Evolutionary conservation across 1,140 invertebrate genomes (phyloP).

Genomic region (Magallana angulata): DNA sequence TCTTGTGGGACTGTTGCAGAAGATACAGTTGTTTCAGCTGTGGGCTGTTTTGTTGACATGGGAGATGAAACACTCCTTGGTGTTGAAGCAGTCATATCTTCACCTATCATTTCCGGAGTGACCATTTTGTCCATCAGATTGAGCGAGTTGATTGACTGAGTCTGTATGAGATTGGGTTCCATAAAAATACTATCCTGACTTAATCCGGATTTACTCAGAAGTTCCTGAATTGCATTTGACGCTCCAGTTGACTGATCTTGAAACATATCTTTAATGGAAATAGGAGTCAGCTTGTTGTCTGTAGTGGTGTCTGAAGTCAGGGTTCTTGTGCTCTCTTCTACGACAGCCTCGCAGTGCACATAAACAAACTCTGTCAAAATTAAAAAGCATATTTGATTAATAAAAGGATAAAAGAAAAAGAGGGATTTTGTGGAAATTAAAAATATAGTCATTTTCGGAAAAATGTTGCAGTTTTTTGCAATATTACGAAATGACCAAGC

Average conservation of each 20-base stretch:
- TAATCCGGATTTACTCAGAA: not conserved
- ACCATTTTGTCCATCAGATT: not conserved
- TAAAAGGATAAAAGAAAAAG: too few species aligned
- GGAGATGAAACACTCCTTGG: not conserved
- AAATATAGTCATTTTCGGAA: too few species aligned
- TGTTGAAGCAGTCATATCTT: not conserved
- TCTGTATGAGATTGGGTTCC: not conserved
- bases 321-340: not conserved
- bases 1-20: not conserved
- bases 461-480: too few species aligned
- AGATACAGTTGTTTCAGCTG: not conserved
- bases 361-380: not conserved
- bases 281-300: not conserved
- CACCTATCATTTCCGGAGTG: not conserved
- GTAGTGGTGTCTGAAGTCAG: not conserved
- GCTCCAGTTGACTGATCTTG: slow-evolving; percentile 1
- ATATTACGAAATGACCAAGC: too few species aligned
- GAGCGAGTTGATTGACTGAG: not conserved
- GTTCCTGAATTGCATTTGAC: slow-evolving; percentile 26
- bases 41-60: not conserved
- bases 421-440: too few species aligned
- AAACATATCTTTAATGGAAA: slow-evolving; percentile 26
- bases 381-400: too few species aligned
- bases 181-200: slow-evolving; percentile 13
- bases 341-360: not conserved